Conservation (phyloP, 2,888 invertebrate genomes). For the Endomychus coccineus region DNA sequence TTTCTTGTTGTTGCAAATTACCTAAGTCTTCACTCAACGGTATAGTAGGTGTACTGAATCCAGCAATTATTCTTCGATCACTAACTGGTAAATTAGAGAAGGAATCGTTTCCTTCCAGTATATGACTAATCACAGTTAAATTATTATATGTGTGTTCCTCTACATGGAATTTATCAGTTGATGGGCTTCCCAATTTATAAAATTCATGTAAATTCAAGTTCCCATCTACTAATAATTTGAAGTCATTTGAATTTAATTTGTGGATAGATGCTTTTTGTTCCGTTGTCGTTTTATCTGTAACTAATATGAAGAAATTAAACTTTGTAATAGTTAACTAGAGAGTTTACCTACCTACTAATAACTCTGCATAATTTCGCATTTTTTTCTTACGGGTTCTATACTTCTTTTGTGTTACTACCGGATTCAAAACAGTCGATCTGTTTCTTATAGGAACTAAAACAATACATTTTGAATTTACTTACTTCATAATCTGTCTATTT, state of each 20-base stretch:
- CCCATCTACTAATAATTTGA: conserved; percentile 55
- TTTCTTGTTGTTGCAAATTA: too few relatives aligned
- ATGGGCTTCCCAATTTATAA: conserved; percentile 47
- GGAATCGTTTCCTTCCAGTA: conserved; percentile 6
- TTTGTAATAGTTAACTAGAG: conserved; percentile 9
- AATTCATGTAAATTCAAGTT: conserved; percentile 51
- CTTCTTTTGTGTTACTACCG: conserved; percentile 15
- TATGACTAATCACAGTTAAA: conserved; percentile 28
- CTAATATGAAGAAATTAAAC: conserved; percentile 41
- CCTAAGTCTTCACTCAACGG: not conserved
- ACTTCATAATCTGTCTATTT: not conserved
- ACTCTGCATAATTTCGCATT: conserved; percentile 25
- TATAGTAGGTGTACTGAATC: conserved; percentile 1
- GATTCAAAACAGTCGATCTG: conserved; percentile 7
- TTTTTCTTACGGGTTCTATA: conserved; percentile 27
- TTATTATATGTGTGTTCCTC: conserved; percentile 39
- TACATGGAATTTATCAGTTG: conserved; percentile 20
- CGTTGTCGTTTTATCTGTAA: conserved; percentile 54
- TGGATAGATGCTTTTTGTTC: conserved; percentile 62
- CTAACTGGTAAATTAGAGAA: conserved; percentile 8
- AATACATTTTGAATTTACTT: conserved; percentile 5
- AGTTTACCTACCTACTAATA: conserved; percentile 27
- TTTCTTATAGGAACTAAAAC: conserved; percentile 17
- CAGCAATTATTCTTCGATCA: conserved; percentile 10
- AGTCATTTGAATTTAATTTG: conserved; percentile 58